A percentile compares a stretch with the other conserved stretches of the same genome.
phyloP scores from a whole-genome alignment of 1,140 invertebrate genomes.

The Microplitis demolitor region DNA sequence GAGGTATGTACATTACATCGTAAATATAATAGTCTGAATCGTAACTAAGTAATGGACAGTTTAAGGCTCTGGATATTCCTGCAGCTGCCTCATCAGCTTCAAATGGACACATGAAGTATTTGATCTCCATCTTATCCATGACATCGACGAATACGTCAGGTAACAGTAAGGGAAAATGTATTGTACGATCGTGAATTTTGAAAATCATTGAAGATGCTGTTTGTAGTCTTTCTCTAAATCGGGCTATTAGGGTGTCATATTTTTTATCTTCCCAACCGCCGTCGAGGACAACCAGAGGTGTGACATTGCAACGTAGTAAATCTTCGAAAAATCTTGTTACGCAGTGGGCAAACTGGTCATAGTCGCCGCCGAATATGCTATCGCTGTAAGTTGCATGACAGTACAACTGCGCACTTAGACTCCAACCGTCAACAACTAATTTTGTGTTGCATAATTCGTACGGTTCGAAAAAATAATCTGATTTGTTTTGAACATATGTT shows the following conservation, averaged over 20 bases:
- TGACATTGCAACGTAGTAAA: slow-evolving; percentile 74
- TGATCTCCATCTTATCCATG: slow-evolving; percentile 68
- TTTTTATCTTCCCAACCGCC: slow-evolving; percentile 81
- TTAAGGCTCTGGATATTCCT: slow-evolving; percentile 72
- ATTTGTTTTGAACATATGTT: slow-evolving; percentile 75
- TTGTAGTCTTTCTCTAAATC: slow-evolving; percentile 69
- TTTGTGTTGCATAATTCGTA: slow-evolving; percentile 71
- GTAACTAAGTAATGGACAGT: slow-evolving; percentile 84
- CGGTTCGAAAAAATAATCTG: slow-evolving; percentile 68
- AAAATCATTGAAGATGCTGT: slow-evolving; percentile 54
- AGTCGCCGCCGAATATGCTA: slow-evolving; percentile 84
- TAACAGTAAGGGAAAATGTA: slow-evolving; percentile 73
- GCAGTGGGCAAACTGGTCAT: slow-evolving; percentile 72
- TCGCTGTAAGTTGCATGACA: slow-evolving; percentile 66
- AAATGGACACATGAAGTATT: slow-evolving; percentile 74
- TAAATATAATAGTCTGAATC: slow-evolving; percentile 93
- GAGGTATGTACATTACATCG: slow-evolving; percentile 80
- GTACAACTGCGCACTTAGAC: slow-evolving; percentile 77
- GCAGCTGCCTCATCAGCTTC: slow-evolving; percentile 89
- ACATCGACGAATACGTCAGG: slow-evolving; percentile 75
- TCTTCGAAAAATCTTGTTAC: slow-evolving; percentile 74
- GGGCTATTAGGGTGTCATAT: slow-evolving; percentile 69
- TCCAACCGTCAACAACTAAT: slow-evolving; percentile 84
- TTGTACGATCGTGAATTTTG: slow-evolving; percentile 53
- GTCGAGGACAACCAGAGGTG: slow-evolving; percentile 81